Percentiles rank a stretch among this genome's conserved stretches.
Conservation (phyloP, 2,888 invertebrate species). For the Synanthedon andrenaeformis region DNA sequence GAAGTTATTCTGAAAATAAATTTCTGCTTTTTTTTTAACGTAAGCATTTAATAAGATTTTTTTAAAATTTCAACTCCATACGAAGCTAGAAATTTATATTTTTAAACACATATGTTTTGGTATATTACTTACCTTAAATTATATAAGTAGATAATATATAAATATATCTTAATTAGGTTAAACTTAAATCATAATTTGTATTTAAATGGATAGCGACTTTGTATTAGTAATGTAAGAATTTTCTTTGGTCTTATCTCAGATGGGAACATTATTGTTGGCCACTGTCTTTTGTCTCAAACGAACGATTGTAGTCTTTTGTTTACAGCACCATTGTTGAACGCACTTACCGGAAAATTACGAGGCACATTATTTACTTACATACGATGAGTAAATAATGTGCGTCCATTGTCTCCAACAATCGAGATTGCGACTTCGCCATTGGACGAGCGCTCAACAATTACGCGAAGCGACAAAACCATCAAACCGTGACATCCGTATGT, state of each 20-base stretch:
- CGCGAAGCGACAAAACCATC: conserved; percentile 43
- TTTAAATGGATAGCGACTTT: conserved; percentile 5
- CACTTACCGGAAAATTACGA: conserved; percentile 59
- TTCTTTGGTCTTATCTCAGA: conserved; percentile 1
- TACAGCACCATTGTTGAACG: conserved; percentile 47
- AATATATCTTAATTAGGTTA: too few relatives aligned
- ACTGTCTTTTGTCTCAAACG: conserved; percentile 7
- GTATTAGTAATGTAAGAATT: background rate
- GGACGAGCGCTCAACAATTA: conserved; percentile 30
- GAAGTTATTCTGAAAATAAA: too few relatives aligned
- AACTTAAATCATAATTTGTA: background rate
- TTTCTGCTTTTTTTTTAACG: too few relatives aligned
- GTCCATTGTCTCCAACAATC: conserved; percentile 15
- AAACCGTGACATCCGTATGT: conserved; percentile 27
- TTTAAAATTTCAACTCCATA: too few relatives aligned
- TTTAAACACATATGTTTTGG: too few relatives aligned
- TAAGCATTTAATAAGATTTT: too few relatives aligned
- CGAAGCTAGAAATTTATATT: too few relatives aligned
- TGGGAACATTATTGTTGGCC: background rate
- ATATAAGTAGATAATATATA: too few relatives aligned
- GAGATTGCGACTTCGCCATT: conserved; percentile 14
- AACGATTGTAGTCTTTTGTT: conserved; percentile 49
- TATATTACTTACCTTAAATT: too few relatives aligned
- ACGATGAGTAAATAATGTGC: conserved; percentile 13
- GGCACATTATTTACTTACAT: conserved; percentile 20